phyloP scores from a whole-genome alignment of 2,888 invertebrate genomes.

The Slavum lentiscoides region DNA sequence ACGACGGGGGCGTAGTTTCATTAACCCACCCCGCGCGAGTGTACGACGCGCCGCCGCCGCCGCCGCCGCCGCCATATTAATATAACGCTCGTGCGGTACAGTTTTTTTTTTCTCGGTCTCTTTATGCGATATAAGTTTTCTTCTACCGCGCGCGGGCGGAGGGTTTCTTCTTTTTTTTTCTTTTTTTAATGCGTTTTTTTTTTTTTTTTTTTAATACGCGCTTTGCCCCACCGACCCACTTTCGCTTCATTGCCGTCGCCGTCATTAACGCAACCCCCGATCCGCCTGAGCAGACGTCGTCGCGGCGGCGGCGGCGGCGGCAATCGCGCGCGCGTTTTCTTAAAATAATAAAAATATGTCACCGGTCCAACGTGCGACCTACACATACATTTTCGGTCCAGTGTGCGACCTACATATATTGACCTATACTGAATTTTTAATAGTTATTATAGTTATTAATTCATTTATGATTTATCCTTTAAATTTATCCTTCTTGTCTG shows the following conservation, averaged over 20 bases:
- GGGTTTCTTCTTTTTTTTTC: not conserved
- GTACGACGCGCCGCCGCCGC: slow-evolving; percentile 14
- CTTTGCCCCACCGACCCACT: slow-evolving; percentile 52
- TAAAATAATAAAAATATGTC: not conserved
- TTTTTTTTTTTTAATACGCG: not conserved
- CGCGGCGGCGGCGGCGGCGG: not conserved
- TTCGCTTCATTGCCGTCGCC: slow-evolving; percentile 23
- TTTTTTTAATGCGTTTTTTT: slow-evolving; percentile 33
- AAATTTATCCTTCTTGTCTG: too few species aligned
- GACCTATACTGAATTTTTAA: too few species aligned
- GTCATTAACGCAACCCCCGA: slow-evolving; percentile 33
- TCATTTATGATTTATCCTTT: too few species aligned
- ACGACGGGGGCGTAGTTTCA: slow-evolving; percentile 52
- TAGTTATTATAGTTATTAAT: too few species aligned
- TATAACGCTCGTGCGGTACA: not conserved
- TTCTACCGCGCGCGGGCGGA: not conserved
- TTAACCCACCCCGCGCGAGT: slow-evolving; percentile 29
- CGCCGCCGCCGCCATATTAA: slow-evolving; percentile 14
- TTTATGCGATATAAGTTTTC: too few species aligned
- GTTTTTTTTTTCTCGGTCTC: too few species aligned
- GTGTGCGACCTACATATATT: too few species aligned
- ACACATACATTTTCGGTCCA: too few species aligned
- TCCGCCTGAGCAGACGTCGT: not conserved
- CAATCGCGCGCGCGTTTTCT: slow-evolving; percentile 15
- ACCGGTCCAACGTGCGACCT: too few species aligned